Percentiles rank a stretch among this genome's conserved stretches.
Conservation (phyloP, 2,797 vertebrate genomes). For the Micromesistius poutassou region DNA sequence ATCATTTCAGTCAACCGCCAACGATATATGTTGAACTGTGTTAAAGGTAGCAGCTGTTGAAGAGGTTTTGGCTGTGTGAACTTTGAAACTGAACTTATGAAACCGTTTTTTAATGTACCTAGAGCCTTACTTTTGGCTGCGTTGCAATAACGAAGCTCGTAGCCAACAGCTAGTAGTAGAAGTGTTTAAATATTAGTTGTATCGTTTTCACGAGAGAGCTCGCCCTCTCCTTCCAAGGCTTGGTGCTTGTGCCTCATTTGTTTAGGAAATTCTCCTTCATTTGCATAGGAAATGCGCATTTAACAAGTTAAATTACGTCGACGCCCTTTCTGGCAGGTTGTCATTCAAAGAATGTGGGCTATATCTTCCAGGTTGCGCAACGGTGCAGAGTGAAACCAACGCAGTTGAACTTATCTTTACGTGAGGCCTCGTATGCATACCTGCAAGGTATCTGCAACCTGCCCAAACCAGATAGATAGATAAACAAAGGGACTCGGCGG, state of each 20-base stretch:
- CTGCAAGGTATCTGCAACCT: constrained; percentile 19
- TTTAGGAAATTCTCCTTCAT: constrained; percentile 36
- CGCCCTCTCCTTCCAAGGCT: background rate
- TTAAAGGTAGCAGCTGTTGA: no score
- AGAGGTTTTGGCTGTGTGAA: constrained; percentile 14
- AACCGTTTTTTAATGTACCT: background rate
- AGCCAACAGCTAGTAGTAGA: constrained; percentile 17
- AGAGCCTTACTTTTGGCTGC: constrained; percentile 42
- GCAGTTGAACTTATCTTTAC: constrained; percentile 13
- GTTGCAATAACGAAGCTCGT: constrained; percentile 25
- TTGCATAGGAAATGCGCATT: constrained; percentile 20
- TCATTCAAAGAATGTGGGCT: constrained; percentile 6
- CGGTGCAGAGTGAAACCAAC: constrained; percentile 9
- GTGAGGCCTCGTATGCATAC: constrained; percentile 9
- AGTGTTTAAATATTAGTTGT: constrained; percentile 21
- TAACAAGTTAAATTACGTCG: background rate
- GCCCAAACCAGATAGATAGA: constrained; percentile 21
- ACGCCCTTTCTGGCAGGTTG: constrained; percentile 15
- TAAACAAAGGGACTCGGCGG: constrained; percentile 22
- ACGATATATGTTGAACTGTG: background rate
- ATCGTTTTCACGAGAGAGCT: constrained; percentile 5
- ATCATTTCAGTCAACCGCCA: constrained; percentile 15
- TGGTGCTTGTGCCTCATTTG: constrained; percentile 29
- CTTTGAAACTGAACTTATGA: constrained; percentile 18
- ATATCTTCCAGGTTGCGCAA: constrained; percentile 4